These are phyloP conservation scores for Drosophila austrosaltans DNA, from an alignment of 2,888 invertebrate species.

Conservation along the genomic window DNA sequence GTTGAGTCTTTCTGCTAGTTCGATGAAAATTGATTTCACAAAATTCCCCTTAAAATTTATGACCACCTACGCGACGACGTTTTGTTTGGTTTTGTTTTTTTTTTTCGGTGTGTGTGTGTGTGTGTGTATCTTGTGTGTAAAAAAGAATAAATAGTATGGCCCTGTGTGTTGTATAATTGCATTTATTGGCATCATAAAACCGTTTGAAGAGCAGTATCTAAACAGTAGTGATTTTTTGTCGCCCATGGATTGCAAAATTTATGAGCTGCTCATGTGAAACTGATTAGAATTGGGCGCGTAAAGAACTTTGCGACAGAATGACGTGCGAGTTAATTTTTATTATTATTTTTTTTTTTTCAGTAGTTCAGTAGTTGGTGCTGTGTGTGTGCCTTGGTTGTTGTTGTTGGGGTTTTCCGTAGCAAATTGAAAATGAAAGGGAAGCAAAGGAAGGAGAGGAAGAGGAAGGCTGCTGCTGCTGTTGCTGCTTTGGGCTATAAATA, in stretches of 20 bases:
- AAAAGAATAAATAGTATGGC: constrained; percentile 36
- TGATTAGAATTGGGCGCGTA: constrained; percentile 54
- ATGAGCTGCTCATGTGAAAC: constrained; percentile 73
- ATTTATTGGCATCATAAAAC: constrained; percentile 75
- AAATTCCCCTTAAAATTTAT: constrained; percentile 71
- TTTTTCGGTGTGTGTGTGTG: constrained; percentile 32
- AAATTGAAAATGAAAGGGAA: constrained; percentile 33
- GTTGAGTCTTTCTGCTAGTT: constrained; percentile 18
- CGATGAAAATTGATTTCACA: constrained; percentile 73
- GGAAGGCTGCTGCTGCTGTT: not conserved
- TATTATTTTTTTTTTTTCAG: constrained; percentile 9
- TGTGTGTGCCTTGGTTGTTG: constrained; percentile 9
- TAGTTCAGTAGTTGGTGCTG: not conserved
- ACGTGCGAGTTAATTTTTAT: constrained; percentile 41
- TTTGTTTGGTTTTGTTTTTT: constrained; percentile 34
- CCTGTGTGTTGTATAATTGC: constrained; percentile 73
- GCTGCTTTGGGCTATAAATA: constrained; percentile 58
- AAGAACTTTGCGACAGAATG: constrained; percentile 26
- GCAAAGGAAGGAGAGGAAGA: not conserved
- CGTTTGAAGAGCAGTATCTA: constrained; percentile 74
- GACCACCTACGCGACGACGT: constrained; percentile 49
- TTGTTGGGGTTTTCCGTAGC: constrained; percentile 36
- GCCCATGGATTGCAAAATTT: constrained; percentile 60
- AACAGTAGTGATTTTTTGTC: constrained; percentile 79
- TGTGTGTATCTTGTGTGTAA: too few relatives aligned